Percentiles rank a stretch among this genome's conserved stretches.
Evolutionary conservation across 2,113 vertebrate genomes (phyloP).

Genomic region (Bos taurus): ARS-UCD2.0 NC_037329.1:89602001-89602500

Average conservation of each 20-base stretch:
- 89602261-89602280: constrained; percentile 36
- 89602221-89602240: neutral
- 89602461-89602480: constrained; percentile 31
- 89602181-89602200: neutral
- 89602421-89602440: neutral
- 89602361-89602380: constrained; percentile 38
- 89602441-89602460: constrained; percentile 33
- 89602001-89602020: constrained; percentile 10
- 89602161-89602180: constrained; percentile 20
- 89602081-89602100: neutral
- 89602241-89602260: constrained; percentile 9
- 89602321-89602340: neutral
- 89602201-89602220: constrained; percentile 13
- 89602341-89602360: constrained; percentile 39
- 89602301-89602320: constrained; percentile 44
- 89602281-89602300: constrained; percentile 51
- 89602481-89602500: constrained; percentile 38
- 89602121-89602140: constrained; percentile 17
- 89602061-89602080: neutral
- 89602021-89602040: constrained; percentile 28
- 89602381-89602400: constrained; percentile 5
- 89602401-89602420: neutral
- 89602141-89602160: constrained; percentile 61
- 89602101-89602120: neutral
- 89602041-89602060: constrained; percentile 65